Evolutionary conservation across 2,888 invertebrate species (phyloP), one percentile per base, ranked within the genome.

Genomic region (Drosophila quinaria): DNA sequence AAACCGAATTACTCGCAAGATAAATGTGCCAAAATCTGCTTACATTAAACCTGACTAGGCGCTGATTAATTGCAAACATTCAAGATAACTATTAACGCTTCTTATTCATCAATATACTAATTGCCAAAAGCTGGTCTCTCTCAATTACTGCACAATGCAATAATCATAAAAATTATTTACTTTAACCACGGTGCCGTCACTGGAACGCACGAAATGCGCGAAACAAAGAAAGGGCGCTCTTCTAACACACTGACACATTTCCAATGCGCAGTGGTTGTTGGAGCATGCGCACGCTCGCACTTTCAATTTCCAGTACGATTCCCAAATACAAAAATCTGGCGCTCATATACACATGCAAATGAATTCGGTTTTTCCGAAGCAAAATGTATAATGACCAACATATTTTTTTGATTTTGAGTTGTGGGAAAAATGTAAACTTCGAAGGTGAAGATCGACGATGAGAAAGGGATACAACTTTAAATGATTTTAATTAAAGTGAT

Each of bases 221-320:
- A 58, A 73, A 50, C 70, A 78, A 65, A 56, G 77, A 61, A 74
- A 75, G 52, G 51, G 56, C 56, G 74, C 65, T 77, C 80, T 78
- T 67, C 64, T 74, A 87, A 65, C 86, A 84, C 80, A 84, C 80
- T 84, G 88, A 84, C 83, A 87, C 70, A 85, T 80, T 85, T 85
- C 88, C 88, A 80, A 70, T 69, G 88, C 88, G 80, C 84, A 88
- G 58, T 69, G 67, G 59, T 78, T 68, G 51, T 58, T 70, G 69
- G 71, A 44, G 80, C 88, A 80, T 88, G 84, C 84, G 88, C 88
- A 71, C 58, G 42, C 17, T 25, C 22, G 19, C 25, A 50, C 31
- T 61, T 59, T 41, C 33, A 37, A 39, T 74, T 76, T 76, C 76
- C 75, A 78, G 61, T 58, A 22, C 58, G 35, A 71, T 76, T 59